A percentile compares a stretch with the other conserved stretches of the same genome.
phyloP scores from a whole-genome alignment of 1,140 invertebrate species.

The Drosophila azteca region DNA sequence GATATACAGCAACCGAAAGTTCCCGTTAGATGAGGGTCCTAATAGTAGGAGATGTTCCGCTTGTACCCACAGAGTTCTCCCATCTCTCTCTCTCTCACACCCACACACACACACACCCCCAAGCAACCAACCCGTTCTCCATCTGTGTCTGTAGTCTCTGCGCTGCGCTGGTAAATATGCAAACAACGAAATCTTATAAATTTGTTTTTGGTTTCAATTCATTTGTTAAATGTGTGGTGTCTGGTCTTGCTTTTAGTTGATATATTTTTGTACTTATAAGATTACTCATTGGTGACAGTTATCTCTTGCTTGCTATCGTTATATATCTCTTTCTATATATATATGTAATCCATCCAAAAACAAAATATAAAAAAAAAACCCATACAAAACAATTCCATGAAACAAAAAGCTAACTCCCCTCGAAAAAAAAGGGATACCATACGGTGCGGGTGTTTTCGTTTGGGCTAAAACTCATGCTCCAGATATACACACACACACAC shows the following conservation, averaged over 20 bases:
- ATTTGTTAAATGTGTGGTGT: conserved; percentile 73
- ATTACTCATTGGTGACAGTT: conserved; percentile 71
- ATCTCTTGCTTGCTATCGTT: conserved; percentile 30
- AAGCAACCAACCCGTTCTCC: conserved; percentile 25
- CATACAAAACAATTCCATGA: conserved; percentile 31
- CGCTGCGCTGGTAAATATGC: conserved; percentile 77
- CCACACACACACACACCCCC: not conserved
- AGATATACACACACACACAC: conserved; percentile 18
- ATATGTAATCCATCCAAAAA: conserved; percentile 45
- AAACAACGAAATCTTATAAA: conserved; percentile 23
- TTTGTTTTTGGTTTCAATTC: conserved; percentile 27
- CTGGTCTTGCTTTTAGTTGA: conserved; percentile 70
- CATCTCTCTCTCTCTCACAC: conserved; percentile 26
- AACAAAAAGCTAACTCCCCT: conserved; percentile 57
- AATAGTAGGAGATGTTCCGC: too few relatives aligned
- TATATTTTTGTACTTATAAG: conserved; percentile 62
- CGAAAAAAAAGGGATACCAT: conserved; percentile 35
- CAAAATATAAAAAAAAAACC: conserved; percentile 23
- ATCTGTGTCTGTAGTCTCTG: conserved; percentile 70
- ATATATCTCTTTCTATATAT: conserved; percentile 58
- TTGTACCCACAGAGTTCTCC: not conserved
- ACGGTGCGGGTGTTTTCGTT: conserved; percentile 72
- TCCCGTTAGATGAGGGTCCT: too few relatives aligned
- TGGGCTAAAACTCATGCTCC: conserved; percentile 59
- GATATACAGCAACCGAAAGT: too few relatives aligned